Percentiles rank a stretch among this genome's conserved stretches.
Evolutionary conservation across 30 jellyfish, hydroid and myxozoan species (phyloP).

Genomic region (Clytia hemisphaerica): DNA sequence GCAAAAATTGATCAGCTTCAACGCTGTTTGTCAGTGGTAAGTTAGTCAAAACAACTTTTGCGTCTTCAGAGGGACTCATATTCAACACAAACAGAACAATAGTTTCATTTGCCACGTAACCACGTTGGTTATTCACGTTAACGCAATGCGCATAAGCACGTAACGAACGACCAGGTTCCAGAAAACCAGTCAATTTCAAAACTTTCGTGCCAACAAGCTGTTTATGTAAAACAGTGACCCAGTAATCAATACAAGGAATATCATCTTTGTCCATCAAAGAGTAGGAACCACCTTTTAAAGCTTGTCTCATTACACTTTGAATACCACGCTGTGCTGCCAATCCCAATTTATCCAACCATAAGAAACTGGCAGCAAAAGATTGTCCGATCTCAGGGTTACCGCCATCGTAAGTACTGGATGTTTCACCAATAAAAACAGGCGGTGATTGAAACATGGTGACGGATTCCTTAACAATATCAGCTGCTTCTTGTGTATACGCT

Average conservation of each 20-base stretch:
- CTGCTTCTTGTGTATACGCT: slow-evolving; percentile 23
- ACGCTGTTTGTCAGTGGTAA: background rate
- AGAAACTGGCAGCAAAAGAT: slow-evolving; percentile 70
- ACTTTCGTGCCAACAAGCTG: slow-evolving; percentile 78
- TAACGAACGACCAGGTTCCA: slow-evolving; percentile 26
- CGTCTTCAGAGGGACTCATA: slow-evolving; percentile 18
- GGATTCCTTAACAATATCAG: slow-evolving; percentile 17
- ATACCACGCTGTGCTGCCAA: slow-evolving; percentile 72
- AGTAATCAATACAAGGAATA: slow-evolving; percentile 68
- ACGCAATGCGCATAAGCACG: slow-evolving; percentile 82
- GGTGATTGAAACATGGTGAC: slow-evolving; percentile 38
- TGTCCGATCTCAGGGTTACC: slow-evolving; percentile 46
- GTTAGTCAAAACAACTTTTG: slow-evolving; percentile 5
- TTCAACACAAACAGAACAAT: slow-evolving; percentile 44
- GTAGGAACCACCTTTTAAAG: slow-evolving; percentile 64
- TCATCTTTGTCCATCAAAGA: slow-evolving; percentile 50
- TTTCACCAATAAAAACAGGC: slow-evolving; percentile 78
- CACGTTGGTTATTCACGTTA: slow-evolving; percentile 44
- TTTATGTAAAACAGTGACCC: slow-evolving; percentile 70
- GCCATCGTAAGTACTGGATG: slow-evolving; percentile 78
- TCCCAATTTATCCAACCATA: slow-evolving; percentile 89
- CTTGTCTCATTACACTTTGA: slow-evolving; percentile 47
- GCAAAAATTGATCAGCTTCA: slow-evolving; percentile 38
- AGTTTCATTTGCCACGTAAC: slow-evolving; percentile 19
- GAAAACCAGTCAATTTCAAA: slow-evolving; percentile 52